Evolutionary conservation across 2,113 vertebrate species (phyloP), one percentile per base, ranked within the genome.

Genomic region (Hystrix cristata): DNA sequence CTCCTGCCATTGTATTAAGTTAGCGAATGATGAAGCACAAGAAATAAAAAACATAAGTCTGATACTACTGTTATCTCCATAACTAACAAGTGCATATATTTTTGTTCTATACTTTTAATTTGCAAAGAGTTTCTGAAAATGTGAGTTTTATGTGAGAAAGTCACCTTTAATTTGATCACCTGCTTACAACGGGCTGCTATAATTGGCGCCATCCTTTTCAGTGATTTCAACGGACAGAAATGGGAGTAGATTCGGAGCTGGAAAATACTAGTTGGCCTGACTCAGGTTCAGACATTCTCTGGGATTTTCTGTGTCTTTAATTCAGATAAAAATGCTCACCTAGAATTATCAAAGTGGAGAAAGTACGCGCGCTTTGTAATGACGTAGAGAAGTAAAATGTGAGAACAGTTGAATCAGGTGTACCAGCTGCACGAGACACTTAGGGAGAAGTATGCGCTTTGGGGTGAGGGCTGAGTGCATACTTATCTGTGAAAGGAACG

Each of bases 341-440:
- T 46, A 89, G 51, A 93, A 65, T 72, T 88, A 80, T 16, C 51
- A 80, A 79, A 81, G 29, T 79, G 27, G 48, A 93, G n/a, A 88
- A 88, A 92, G 23, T 95, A 43, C 34, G 71, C 74, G 19, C 62
- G 80, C 27, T 93, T 51, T 51, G 59, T 53, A 71, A 76, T 79
- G 84, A 92, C 46, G 67, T 84, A 34, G 57, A 51, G 86, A 93
- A 91, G 71, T 87, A n/a, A 92, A 97, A 87, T 55, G 31, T 14
- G 90, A 90, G 60, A 74, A 85, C 31, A 79, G n/a, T 64, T 85
- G 65, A 96, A 64, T 96, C 71, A 86, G 67, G 60, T 48, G 15
- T 59, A 43, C 55, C 14, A 57, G 43, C 48, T 81, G 19, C 34
- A 19, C 10, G 51, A 60, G 84, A 74, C 14, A 60, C 43, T 51